A percentile compares a stretch with the other conserved stretches of the same genome.
Conservation (phyloP, 2,113 vertebrate genomes). For the Phyllopteryx taeniolatus region DNA sequence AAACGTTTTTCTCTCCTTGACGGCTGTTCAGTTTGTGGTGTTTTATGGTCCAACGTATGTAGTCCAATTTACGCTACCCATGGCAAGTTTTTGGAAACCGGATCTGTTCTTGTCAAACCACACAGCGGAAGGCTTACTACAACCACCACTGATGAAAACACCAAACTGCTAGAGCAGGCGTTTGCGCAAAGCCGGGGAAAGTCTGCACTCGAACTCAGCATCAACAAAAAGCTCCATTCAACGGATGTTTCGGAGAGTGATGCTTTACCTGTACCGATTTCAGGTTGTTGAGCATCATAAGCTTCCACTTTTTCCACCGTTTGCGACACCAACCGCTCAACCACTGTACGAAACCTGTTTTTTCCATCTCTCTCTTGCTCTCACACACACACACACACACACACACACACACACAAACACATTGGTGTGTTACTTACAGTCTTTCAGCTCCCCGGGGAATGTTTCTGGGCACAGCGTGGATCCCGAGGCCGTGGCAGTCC, state of each 20-base stretch:
- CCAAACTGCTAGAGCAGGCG: not conserved
- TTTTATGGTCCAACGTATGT: too few species aligned
- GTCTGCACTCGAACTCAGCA: not conserved
- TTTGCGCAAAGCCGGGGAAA: not conserved
- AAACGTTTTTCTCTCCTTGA: too few species aligned
- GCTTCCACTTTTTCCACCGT: too few species aligned
- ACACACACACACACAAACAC: not conserved
- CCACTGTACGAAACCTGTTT: not conserved
- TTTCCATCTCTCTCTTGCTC: not conserved
- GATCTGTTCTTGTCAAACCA: not conserved
- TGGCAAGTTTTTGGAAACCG: not conserved
- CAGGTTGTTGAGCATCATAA: too few species aligned
- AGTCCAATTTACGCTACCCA: too few species aligned
- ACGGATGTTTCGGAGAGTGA: not conserved
- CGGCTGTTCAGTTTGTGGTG: too few species aligned
- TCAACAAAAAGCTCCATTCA: not conserved
- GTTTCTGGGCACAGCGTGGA: constrained; percentile 82
- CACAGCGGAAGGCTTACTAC: not conserved
- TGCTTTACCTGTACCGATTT: not conserved
- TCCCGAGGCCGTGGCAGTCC: constrained; percentile 87
- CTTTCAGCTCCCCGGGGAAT: constrained; percentile 86
- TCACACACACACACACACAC: not conserved
- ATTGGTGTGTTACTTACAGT: constrained; percentile 77
- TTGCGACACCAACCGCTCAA: too few species aligned
- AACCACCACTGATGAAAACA: not conserved